Percentiles rank a stretch among this genome's conserved stretches.
phyloP scores from a whole-genome alignment of 2,888 invertebrate genomes.

The Odontothrips loti region DNA sequence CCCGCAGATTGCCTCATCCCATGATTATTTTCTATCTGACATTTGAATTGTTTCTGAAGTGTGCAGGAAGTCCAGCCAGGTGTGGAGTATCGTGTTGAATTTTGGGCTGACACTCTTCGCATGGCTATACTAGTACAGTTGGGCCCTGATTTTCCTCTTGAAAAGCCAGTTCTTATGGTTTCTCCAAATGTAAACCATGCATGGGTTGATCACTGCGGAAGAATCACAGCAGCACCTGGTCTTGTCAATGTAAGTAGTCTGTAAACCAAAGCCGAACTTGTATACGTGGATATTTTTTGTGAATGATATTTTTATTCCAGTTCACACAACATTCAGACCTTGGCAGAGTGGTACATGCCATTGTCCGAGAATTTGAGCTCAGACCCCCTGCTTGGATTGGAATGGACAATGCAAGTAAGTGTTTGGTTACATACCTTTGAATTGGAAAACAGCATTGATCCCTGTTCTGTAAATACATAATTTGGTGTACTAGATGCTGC shows the following conservation, averaged over 20 bases:
- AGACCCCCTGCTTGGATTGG: constrained; percentile 54
- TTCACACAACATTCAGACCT: constrained; percentile 74
- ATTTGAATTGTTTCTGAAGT: constrained; percentile 45
- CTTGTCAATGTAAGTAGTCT: constrained; percentile 58
- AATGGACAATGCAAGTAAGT: constrained; percentile 39
- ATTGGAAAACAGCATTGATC: no score
- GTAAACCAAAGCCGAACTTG: not conserved
- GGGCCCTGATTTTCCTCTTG: constrained; percentile 68
- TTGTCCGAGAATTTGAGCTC: constrained; percentile 71
- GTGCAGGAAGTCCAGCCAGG: constrained; percentile 67
- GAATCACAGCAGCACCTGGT: constrained; percentile 70
- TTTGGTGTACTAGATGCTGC: constrained; percentile 41
- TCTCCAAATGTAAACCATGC: constrained; percentile 64
- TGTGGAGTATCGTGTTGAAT: constrained; percentile 68
- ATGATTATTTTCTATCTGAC: constrained; percentile 29
- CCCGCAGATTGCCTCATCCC: constrained; percentile 30
- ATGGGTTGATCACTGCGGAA: constrained; percentile 67
- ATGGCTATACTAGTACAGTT: constrained; percentile 64
- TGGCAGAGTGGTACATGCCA: constrained; percentile 74
- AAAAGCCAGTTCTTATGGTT: constrained; percentile 65
- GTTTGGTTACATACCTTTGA: not conserved
- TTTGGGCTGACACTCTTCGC: constrained; percentile 59
- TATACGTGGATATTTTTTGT: no score
- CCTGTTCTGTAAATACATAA: no score
- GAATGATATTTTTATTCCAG: constrained; percentile 44